phyloP scores from a whole-genome alignment of 1,140 invertebrate species.

The Hylyphantes graminicola region DNA sequence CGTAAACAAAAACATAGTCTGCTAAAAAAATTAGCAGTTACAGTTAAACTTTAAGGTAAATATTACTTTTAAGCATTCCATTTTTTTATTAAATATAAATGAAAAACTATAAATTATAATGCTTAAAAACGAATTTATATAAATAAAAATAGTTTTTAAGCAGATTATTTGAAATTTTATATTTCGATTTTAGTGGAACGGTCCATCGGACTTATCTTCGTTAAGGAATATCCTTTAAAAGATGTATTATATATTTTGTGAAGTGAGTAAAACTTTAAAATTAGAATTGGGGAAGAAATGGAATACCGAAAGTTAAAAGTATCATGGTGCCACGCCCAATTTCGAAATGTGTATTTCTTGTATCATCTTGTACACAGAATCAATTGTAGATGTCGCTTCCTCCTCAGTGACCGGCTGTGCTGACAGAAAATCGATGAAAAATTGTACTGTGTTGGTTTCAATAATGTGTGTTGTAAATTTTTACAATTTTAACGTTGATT shows the following conservation, averaged over 20 bases:
- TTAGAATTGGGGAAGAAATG: too few relatives aligned
- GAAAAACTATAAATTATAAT: too few relatives aligned
- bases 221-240: too few relatives aligned
- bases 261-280: too few relatives aligned
- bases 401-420: conserved; percentile 54
- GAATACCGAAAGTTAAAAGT: not conserved
- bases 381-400: conserved; percentile 59
- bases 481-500: conserved; percentile 57
- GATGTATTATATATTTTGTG: too few relatives aligned
- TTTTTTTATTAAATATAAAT: too few relatives aligned
- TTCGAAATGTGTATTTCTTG: conserved; percentile 41
- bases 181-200: too few relatives aligned
- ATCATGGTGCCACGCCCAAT: conserved; percentile 49
- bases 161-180: too few relatives aligned
- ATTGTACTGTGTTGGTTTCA: conserved; percentile 60
- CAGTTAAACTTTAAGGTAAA: not conserved
- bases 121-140: too few relatives aligned
- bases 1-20: too few relatives aligned
- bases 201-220: too few relatives aligned
- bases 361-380: conserved; percentile 53
- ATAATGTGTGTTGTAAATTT: conserved; percentile 59
- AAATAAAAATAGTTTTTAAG: too few relatives aligned
- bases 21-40: conserved; percentile 8
- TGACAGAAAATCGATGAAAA: conserved; percentile 61
- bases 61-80: not conserved